Evolutionary conservation across 2,888 invertebrate genomes (phyloP).

Genomic region (Napeogenes sylphis): DNA sequence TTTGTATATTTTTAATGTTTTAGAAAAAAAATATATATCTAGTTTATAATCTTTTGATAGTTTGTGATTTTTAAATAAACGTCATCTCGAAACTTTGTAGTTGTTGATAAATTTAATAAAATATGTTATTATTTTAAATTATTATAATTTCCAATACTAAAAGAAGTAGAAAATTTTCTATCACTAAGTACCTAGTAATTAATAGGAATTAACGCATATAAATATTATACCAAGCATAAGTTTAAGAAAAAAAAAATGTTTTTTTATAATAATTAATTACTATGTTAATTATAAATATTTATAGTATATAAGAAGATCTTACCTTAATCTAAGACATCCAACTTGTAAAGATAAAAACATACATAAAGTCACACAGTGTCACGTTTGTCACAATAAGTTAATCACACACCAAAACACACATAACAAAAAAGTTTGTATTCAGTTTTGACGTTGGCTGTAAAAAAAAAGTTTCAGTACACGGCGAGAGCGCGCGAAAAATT

Average conservation of each 20-base stretch:
- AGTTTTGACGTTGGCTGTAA: slow-evolving; percentile 47
- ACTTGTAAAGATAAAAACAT: slow-evolving; percentile 41
- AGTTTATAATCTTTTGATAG: too few relatives aligned
- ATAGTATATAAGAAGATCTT: slow-evolving; percentile 37
- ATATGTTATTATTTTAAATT: too few relatives aligned
- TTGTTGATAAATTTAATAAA: too few relatives aligned
- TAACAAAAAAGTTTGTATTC: slow-evolving; percentile 44
- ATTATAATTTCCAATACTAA: too few relatives aligned
- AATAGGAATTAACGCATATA: too few relatives aligned
- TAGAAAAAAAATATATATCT: too few relatives aligned
- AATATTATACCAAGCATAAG: not conserved
- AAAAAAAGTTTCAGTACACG: slow-evolving; percentile 39
- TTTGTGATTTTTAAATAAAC: too few relatives aligned
- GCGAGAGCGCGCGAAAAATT: slow-evolving; percentile 49
- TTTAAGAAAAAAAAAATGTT: not conserved
- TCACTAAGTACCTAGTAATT: too few relatives aligned
- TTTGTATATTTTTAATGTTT: too few relatives aligned
- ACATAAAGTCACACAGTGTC: slow-evolving; percentile 47
- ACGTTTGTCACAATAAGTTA: slow-evolving; percentile 45
- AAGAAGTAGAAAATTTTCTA: too few relatives aligned
- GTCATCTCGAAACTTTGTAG: too few relatives aligned
- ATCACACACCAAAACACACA: slow-evolving; percentile 37
- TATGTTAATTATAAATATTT: slow-evolving; percentile 15
- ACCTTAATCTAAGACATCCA: slow-evolving; percentile 72
- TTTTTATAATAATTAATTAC: slow-evolving; percentile 14